Base-by-base conservation (phyloP, 1,140 invertebrate genomes). In the Cylas formicarius region DNA sequence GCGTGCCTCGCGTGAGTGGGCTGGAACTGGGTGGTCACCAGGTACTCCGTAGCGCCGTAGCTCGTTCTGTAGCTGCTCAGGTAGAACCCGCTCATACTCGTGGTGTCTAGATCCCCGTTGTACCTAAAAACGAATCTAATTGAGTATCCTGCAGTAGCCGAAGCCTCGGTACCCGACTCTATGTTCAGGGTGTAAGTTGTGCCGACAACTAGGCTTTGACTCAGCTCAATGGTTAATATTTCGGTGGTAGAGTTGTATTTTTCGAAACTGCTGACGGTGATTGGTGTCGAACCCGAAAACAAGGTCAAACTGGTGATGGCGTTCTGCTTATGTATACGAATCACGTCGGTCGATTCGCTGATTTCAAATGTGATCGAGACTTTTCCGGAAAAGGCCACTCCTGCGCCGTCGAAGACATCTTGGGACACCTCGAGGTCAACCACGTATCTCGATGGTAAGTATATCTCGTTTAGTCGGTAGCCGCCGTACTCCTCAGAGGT, bases 31-130 rank as follows among this genome's bases (percentile, higher is more conserved):
- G 42, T 54, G 5, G 52, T 11, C 1, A 44, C 45, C 37, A 57
- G 31, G 35, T 61, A 75, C 67, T 62, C 67, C 21, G 48, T 68
- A 19, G 58, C 35, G 33, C 62, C 66, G 5, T 61, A 32, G 18
- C 29, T 43, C 26, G 75, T 64, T 3, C 65, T 63, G 53, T 90
- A 91, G 19, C 67, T 80, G 59, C 82, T 87, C 38, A 76, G 76
- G 57, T 90, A 90, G 62, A 90, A 88, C 27, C 87, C 87, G 24
- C 69, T 67, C 65, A 80, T 71, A 43, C 75, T 75, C 9, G 68
- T 55, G 36, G 21, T 26, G 35, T 49, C 33, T 10, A 49, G 26
- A 1, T 17, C 34, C 2, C 17, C 32, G 23, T 22, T 10, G 18
- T 48, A 48, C 14, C 47, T 49, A 22, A 14, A 9, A 9, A n/a